Percentiles rank a stretch among this genome's conserved stretches.
Evolutionary conservation across 2,113 vertebrate genomes (phyloP).

Genomic region (Melanocharis versteri): DNA sequence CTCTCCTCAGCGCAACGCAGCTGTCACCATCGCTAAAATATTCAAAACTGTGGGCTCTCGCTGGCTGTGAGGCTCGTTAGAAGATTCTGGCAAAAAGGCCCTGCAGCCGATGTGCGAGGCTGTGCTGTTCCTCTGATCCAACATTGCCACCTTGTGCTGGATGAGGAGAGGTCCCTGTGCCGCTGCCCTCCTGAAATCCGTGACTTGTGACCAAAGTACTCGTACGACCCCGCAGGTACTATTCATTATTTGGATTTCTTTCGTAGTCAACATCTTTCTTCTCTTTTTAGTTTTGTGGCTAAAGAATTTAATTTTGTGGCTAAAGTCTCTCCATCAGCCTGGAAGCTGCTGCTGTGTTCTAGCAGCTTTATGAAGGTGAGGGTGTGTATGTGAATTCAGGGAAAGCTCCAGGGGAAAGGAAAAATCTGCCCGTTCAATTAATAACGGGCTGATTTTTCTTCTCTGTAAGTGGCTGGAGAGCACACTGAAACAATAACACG

Average conservation of each 20-base stretch:
- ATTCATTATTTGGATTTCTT: not conserved
- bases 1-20: not conserved
- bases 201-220: accelerated
- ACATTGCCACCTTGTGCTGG: conserved; percentile 3
- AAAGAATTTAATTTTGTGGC: not conserved
- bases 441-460: not conserved
- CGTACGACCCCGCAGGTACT: accelerated
- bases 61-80: not conserved
- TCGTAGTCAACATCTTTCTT: accelerated
- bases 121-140: not conserved
- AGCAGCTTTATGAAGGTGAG: not conserved
- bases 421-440: not conserved
- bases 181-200: accelerated
- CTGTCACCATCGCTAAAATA: not conserved
- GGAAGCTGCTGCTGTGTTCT: not conserved
- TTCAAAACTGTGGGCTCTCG: not conserved
- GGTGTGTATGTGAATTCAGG: not conserved
- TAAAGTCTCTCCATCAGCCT: not conserved
- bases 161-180: not conserved
- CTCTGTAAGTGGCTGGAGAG: not conserved
- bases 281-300: not conserved
- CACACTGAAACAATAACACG: not conserved
- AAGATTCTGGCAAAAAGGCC: conserved; percentile 16
- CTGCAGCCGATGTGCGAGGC: not conserved
- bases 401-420: not conserved